Base-by-base conservation (phyloP, 30 jellyfish, hydroid and myxozoan species). In the Cassiopea andromeda region DNA sequence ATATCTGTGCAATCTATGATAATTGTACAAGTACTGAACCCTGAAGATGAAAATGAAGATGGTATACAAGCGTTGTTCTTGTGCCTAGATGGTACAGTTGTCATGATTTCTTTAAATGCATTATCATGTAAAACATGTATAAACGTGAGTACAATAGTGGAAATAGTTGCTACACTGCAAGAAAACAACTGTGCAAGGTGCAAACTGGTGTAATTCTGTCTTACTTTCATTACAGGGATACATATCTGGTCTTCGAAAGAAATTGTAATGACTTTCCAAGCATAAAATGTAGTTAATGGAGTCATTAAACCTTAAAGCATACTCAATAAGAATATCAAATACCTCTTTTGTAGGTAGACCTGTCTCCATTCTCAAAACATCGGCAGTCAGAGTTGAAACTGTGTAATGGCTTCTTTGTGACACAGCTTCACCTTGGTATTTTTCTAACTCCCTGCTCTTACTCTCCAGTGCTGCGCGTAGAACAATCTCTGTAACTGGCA, bases 121-220 rank as follows among this genome's bases (percentile, higher is more conserved):
- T 59, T 43, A 18, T 45, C 61, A 47, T 64, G 90, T 48, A 81
- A 60, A 81, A 81, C 78, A 81, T 46, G 81, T 45, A 81, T 19
- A 69, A 84, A 84, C 19, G 92, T 69, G 5, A 60, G 8, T 12
- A 54, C 7, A 9, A 69, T 84, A 78, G 69, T 84, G 8, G 73
- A 64, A 27, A 3, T 6, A 3, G 12, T 3, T 54, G 64, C 12
- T 54, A 10, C 12, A 10, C 64, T 54, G 7, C 7, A 6, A 3
- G 10, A 6, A 54, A 54, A 54, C 12, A 82, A 67, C 84, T 82
- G 85, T 18, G 54, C 85, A n/a, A 84, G 38, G 43, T 84, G 92
- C 6, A 84, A 85, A 38, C 70, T 84, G 15, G 92, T 84, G 75
- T 84, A 84, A 48, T 69, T 69, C 50, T 84, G 86, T 44, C 92